A percentile compares a stretch with the other conserved stretches of the same genome.
These are phyloP conservation scores for Nasonovia ribisnigri DNA, from an alignment of 2,888 invertebrate genomes.

Conservation along the genomic window DNA sequence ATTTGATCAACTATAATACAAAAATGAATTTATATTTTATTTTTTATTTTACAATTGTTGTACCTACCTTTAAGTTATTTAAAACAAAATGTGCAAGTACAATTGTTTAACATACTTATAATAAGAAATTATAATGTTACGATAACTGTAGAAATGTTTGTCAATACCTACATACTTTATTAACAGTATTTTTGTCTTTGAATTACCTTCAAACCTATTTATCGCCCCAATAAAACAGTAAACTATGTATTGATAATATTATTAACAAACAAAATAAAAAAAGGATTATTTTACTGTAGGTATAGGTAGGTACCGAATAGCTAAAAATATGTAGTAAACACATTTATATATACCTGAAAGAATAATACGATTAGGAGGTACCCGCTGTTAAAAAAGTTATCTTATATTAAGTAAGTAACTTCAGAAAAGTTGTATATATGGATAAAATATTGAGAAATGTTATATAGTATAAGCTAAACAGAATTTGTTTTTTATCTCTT, in stretches of 20 bases:
- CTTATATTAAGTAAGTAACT: background rate
- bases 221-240: conserved; percentile 8
- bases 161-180: background rate
- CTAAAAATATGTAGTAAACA: background rate
- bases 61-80: background rate
- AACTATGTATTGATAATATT: background rate
- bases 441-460: background rate
- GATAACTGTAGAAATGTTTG: background rate
- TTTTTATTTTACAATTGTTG: background rate
- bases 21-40: background rate
- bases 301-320: background rate
- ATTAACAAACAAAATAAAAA: background rate
- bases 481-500: background rate
- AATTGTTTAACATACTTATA: background rate
- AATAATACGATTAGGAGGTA: background rate
- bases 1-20: background rate
- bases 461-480: background rate
- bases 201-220: background rate
- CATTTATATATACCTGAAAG: background rate
- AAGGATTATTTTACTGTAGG: background rate
- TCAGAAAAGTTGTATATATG: background rate
- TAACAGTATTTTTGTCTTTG: background rate
- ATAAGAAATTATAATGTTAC: background rate
- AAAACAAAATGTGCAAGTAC: background rate
- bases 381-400: background rate